Evolutionary conservation across 2,888 invertebrate species (phyloP).

Genomic region (Pegoplata infirma): DNA sequence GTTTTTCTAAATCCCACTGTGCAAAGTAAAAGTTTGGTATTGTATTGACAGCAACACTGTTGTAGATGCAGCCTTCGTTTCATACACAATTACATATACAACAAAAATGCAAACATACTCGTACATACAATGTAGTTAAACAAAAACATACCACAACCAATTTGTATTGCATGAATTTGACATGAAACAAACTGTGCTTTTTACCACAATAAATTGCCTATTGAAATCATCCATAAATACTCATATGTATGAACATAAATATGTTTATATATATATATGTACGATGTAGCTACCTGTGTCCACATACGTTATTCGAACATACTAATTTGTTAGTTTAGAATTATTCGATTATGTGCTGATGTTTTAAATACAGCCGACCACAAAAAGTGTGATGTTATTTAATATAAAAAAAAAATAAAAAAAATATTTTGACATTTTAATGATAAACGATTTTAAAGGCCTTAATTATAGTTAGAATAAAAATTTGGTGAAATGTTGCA

Average conservation of each 20-base stretch:
- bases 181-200: conserved; percentile 55
- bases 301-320: background rate
- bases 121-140: too few relatives aligned
- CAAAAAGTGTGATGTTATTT: conserved; percentile 56
- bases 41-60: conserved; percentile 44
- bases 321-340: conserved; percentile 46
- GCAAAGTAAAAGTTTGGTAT: conserved; percentile 1
- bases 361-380: conserved; percentile 34
- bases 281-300: too few relatives aligned
- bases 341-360: conserved; percentile 52
- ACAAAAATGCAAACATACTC: too few relatives aligned
- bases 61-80: conserved; percentile 26
- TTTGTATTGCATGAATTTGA: conserved; percentile 57
- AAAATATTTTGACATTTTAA: background rate
- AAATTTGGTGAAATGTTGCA: too few relatives aligned
- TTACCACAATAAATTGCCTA: conserved; percentile 55
- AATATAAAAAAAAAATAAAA: background rate
- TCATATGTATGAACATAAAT: background rate
- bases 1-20: background rate
- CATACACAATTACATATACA: background rate
- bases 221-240: conserved; percentile 55
- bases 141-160: conserved; percentile 51
- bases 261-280: too few relatives aligned
- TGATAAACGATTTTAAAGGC: too few relatives aligned
- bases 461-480: too few relatives aligned